phyloP scores from a whole-genome alignment of 2,113 vertebrate genomes.

The Callorhinus ursinus region DNA sequence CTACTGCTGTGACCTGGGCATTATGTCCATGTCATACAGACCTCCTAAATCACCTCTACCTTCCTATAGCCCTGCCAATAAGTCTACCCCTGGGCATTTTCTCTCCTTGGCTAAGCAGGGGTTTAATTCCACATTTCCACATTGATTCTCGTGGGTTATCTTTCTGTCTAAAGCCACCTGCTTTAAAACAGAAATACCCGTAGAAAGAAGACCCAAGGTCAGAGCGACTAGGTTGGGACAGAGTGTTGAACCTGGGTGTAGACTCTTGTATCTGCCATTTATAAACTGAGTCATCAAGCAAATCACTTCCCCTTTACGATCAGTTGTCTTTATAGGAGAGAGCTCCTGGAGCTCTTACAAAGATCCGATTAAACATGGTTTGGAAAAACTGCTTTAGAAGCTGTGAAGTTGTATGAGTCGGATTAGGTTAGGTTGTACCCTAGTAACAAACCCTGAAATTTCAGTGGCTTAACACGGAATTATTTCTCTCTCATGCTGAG shows the following conservation, averaged over 20 bases:
- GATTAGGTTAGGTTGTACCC: neutral
- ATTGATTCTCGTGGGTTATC: neutral
- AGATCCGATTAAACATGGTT: neutral
- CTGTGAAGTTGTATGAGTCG: neutral
- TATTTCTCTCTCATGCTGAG: neutral
- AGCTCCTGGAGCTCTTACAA: neutral
- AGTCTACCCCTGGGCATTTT: neutral
- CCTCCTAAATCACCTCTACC: no score
- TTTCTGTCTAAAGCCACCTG: neutral
- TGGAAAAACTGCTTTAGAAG: neutral
- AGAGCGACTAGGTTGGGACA: rapidly evolving
- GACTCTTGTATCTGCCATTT: neutral
- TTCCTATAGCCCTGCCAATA: neutral
- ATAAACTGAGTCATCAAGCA: neutral
- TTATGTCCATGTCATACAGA: rapidly evolving
- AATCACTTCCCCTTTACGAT: neutral
- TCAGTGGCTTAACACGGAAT: neutral
- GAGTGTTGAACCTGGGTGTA: rapidly evolving
- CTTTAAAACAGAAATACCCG: neutral
- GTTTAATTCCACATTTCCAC: neutral
- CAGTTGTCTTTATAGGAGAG: neutral
- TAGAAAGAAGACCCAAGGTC: neutral
- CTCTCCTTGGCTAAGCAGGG: neutral
- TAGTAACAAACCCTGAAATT: neutral
- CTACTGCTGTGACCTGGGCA: neutral